Evolutionary conservation across 2,797 vertebrate species (phyloP), one percentile per base, ranked within the genome.

Genomic region (Sebastes miniatus): DNA sequence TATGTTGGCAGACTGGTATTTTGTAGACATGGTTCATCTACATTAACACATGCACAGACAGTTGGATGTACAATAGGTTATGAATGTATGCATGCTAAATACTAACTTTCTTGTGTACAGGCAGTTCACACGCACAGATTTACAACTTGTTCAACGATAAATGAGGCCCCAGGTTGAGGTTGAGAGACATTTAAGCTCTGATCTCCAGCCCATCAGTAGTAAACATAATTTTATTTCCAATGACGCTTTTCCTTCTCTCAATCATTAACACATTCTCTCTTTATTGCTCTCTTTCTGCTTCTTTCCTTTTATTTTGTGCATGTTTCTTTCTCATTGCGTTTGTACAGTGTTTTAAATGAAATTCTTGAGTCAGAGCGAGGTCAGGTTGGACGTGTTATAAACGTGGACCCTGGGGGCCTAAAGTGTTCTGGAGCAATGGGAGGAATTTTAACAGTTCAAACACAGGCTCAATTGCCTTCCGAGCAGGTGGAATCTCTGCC

Each of bases 381-480:
- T 90, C 80, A 88, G 66, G 59, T 80, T 73, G 69, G 61, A 78
- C 12, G 27, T 82, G 84, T 87, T 84, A 80, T 76, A 89, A 86
- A 83, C 4, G 2, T 69, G 27, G 58, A 72, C 79, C 81, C 75
- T 34, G 9, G 57, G 73, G 75, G 72, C 66, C 39, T 61, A 14
- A 76, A 66, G 81, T 72, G 56, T 80, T 87, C 75, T 80, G 81
- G 24, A 83, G 84, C 71, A 77, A 92, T 78, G 50, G 59, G 50
- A 87, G 88, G 91, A 92, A 91, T 93, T 83, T 92, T 92, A 87
- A 92, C 79, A 65, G 86, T 90, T 90, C 64, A 85, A 88, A 88
- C 80, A 81, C 64, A 85, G 79, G 71, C 72, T 59, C 62, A 43
- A 24, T 77, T 9, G 3, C 68, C 82, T 69, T 87, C 76, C 54